Base-by-base conservation (phyloP, 30 jellyfish, hydroid and myxozoan species). In the Turritopsis rubra region DNA sequence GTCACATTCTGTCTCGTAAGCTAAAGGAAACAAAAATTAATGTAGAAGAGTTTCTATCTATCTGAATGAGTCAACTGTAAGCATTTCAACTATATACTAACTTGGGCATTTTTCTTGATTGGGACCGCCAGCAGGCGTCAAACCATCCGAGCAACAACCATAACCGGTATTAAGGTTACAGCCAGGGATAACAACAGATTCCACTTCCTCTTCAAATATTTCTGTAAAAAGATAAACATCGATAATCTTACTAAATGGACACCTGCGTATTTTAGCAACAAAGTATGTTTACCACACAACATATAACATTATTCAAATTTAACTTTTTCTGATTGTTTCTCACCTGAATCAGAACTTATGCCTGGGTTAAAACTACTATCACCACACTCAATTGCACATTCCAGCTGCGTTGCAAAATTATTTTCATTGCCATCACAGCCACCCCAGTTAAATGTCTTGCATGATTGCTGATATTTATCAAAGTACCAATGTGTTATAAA, bases 341-440 rank as follows among this genome's bases (percentile, higher is more conserved):
- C 60, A 41, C 60, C 60, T 41, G 60, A 41, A 41, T 41, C 60
- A 41, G 60, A 41, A 41, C 9, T 41, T 5, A 41, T 41, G 60
- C 60, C 13, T 41, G 60, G 60, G 13, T 41, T 5, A 13, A 41
- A 41, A 52, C 8, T 29, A 27, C 27, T 53, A 23, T 75, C 72
- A 17, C 79, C 78, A 66, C 87, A 52, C 52, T 85, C 54, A 76
- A 91, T 79, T 53, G 75, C 66, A 78, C 99, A 93, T 16, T 90
- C 83, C 18, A 71, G 70, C 84, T 82, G 80, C 29, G 88, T 60
- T 9, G 24, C 85, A 72, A 88, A 93, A 52, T 86, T 93, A 87
- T 93, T 93, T 77, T 60, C 88, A 84, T 93, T 93, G 52, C 92
- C 96, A 66, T 31, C 54, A 84, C 99, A 93, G 16, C 99, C 99